phyloP scores from a whole-genome alignment of 2,113 vertebrate genomes.

The Meriones unguiculatus region DNA sequence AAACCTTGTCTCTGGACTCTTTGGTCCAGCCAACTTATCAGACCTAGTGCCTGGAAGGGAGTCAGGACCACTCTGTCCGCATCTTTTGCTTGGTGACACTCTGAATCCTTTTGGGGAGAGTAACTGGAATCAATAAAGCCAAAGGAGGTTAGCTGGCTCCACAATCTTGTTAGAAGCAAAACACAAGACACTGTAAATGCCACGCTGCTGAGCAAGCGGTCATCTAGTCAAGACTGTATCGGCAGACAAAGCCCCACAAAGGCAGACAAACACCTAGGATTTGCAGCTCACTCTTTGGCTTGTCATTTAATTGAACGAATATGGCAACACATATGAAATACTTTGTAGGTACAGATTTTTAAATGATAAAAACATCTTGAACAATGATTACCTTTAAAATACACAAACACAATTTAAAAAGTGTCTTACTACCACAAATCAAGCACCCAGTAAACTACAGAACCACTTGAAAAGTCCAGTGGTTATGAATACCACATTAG shows the following conservation, averaged over 20 bases:
- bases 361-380: not conserved
- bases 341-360: conserved; percentile 28
- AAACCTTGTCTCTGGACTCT: not conserved
- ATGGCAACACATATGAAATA: conserved; percentile 33
- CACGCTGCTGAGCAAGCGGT: not conserved
- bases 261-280: conserved; percentile 4
- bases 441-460: conserved; percentile 2
- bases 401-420: not conserved
- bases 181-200: conserved; percentile 10
- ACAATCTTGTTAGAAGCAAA: conserved; percentile 31
- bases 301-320: conserved; percentile 39
- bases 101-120: not conserved
- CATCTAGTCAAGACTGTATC: not conserved
- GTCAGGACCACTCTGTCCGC: not conserved
- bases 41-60: not conserved
- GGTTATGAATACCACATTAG: not conserved
- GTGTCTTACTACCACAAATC: not conserved
- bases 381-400: not conserved
- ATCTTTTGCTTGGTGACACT: not conserved
- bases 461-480: not conserved
- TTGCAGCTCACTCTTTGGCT: conserved; percentile 37
- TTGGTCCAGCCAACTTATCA: not conserved
- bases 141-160: conserved; percentile 33
- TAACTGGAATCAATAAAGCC: conserved; percentile 48
- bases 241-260: conserved; percentile 33